Evolutionary conservation across 2,797 vertebrate species (phyloP).

Genomic region (Varecia variegata): DNA sequence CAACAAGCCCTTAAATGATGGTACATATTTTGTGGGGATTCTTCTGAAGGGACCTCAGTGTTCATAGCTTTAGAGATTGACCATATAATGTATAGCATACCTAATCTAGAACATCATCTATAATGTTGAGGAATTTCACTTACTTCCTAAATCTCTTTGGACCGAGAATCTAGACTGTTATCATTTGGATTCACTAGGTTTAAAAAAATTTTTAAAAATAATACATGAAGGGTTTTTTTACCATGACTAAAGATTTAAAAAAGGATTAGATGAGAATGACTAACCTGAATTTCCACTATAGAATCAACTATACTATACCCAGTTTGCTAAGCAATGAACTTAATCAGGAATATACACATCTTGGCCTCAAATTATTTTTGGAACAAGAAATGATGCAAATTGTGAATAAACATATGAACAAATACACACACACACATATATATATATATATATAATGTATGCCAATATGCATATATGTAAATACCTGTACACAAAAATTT

Average conservation of each 20-base stretch:
- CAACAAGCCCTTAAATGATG: background rate
- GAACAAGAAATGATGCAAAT: constrained; percentile 34
- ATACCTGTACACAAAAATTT: background rate
- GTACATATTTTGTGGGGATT: constrained; percentile 1
- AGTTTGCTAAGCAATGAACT: constrained; percentile 20
- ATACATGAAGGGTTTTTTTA: background rate
- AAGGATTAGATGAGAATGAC: constrained; percentile 27
- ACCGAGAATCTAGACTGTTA: constrained; percentile 5
- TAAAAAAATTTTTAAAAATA: constrained; percentile 1
- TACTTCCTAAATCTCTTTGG: background rate
- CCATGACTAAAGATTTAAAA: constrained; percentile 29
- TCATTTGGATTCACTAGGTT: background rate
- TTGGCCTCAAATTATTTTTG: constrained; percentile 1
- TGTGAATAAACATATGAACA: background rate
- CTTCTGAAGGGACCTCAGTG: background rate
- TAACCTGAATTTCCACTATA: constrained; percentile 15
- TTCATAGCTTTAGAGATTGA: background rate
- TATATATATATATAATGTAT: background rate
- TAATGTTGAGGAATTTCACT: background rate
- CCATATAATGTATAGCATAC: background rate
- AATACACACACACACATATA: background rate
- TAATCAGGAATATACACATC: background rate
- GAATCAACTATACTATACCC: background rate
- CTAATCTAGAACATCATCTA: background rate
- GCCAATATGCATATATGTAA: background rate